Evolutionary conservation across 2,113 vertebrate species (phyloP).

Genomic region (Pedionomus torquatus): DNA sequence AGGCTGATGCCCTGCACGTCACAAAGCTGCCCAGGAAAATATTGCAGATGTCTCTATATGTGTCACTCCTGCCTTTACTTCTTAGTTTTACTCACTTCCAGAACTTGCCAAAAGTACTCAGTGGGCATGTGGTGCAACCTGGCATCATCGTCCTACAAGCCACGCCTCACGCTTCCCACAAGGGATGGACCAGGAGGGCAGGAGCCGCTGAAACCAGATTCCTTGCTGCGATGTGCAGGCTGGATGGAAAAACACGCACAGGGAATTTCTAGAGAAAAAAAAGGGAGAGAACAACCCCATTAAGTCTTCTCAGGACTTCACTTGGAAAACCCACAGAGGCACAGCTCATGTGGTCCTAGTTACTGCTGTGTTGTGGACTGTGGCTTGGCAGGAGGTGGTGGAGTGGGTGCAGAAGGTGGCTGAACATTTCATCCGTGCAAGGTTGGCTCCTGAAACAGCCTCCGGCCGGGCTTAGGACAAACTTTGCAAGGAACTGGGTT

Average conservation of each 20-base stretch:
- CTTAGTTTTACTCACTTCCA: not conserved
- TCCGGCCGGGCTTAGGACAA: not conserved
- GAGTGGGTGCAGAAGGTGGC: not conserved
- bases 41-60: not conserved
- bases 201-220: not conserved
- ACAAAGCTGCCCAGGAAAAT: slow-evolving; percentile 32
- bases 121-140: not conserved
- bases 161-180: not conserved
- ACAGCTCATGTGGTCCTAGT: accelerated
- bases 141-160: not conserved
- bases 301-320: not conserved
- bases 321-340: not conserved
- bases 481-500: not conserved
- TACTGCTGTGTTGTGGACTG: not conserved
- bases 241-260: not conserved
- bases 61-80: not conserved
- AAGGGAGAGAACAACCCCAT: not conserved
- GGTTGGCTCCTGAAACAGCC: not conserved
- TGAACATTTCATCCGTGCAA: accelerated
- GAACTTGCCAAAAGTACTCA: slow-evolving; percentile 11
- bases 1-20: not conserved
- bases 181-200: not conserved
- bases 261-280: slow-evolving; percentile 4
- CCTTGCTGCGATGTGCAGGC: accelerated
- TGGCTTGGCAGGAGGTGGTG: not conserved